Evolutionary conservation across 1,140 invertebrate species (phyloP), one percentile per base, ranked within the genome.

Genomic region (Cherax destructor): DNA sequence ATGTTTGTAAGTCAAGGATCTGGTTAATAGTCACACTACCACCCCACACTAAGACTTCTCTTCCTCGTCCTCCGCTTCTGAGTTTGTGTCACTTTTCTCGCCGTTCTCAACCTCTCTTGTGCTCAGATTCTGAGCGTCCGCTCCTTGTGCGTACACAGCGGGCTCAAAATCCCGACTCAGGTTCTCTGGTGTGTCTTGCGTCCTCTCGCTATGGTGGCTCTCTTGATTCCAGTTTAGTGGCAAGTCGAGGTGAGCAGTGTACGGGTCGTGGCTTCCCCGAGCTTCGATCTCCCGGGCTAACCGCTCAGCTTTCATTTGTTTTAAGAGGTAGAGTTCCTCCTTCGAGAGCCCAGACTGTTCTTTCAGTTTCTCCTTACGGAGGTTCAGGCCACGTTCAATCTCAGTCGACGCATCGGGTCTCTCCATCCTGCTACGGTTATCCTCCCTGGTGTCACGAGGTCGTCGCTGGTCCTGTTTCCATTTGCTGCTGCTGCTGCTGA

Each of bases 231-330:
- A 24, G 21, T 61, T 59, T 69, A 76, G 18, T 9, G 89, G 80
- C 47, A 80, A 80, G 65, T 78, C 83, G 4, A 83, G 61, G 69
- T 74, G 88, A 16, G 76, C 56, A 9, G 88, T 10, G 30, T 47
- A 83, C 11, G 79, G 59, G 72, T 83, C 65, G 16, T 86, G 84
- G 13, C 80, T 16, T 41, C 86, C 86, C 72, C 59, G 80, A 61
- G 80, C 81, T 77, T 87, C 86, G 59, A 87, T 77, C 56, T 88
- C 92, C 49, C 92, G 79, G 9, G 92, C 92, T 50, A 93, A 85
- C 49, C 93, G 52, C 85, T 93, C 93, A 5, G 92, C 91, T 65
- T 93, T 93, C 90, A 92, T 90, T 76, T 93, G 92, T 78, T 92
- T 93, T 41, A 93, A 77, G 18, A 93, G 81, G 79, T 92, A 88